Evolutionary conservation across 2,888 invertebrate genomes (phyloP), one percentile per base, ranked within the genome.

Genomic region (Glyphotaelius pellucidus): DNA sequence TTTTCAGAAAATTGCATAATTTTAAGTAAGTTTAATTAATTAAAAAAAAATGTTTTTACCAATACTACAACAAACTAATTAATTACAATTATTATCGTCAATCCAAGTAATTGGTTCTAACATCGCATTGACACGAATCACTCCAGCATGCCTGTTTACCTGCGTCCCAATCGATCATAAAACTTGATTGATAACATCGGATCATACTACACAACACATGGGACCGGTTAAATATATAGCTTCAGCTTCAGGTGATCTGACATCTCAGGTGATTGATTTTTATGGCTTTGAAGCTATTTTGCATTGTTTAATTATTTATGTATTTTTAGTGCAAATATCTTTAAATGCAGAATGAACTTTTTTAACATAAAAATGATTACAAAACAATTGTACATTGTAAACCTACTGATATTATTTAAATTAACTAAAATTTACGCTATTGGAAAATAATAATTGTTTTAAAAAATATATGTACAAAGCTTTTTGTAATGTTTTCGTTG

Each of bases 171-270:
- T 87, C 42, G 47, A 87, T 87, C 86, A 87, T 52, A 87, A 47
- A 31, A 47, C 31, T 52, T 87, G 86, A 87, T 87, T 31, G 86
- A 87, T 87, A 47, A n/a, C 47, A 52, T 30, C n/a, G n/a, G 47
- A 52, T 87, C 52, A 30, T 31, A 30, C 52, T 30, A n/a, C 31
- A 87, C 30, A 87, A 87, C 86, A 87, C 86, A 52, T 87, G 86
- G 30, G 25, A 52, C 86, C n/a, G 32, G 19, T 15, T n/a, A 9
- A 52, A 25, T 14, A 52, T 38, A 35, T 42, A n/a, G n/a, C n/a
- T n/a, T 35, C 5, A 19, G 85, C 67, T 67, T 67, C 12, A 84
- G 25, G 85, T 25, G n/a, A 38, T 38, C 35, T 42, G n/a, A 38
- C 85, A n/a, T 35, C n/a, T 38, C 85, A 85, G 38, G 12, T 32